Base-by-base conservation (phyloP, 2,113 vertebrate genomes). In the Gymnobelideus leadbeateri region DNA sequence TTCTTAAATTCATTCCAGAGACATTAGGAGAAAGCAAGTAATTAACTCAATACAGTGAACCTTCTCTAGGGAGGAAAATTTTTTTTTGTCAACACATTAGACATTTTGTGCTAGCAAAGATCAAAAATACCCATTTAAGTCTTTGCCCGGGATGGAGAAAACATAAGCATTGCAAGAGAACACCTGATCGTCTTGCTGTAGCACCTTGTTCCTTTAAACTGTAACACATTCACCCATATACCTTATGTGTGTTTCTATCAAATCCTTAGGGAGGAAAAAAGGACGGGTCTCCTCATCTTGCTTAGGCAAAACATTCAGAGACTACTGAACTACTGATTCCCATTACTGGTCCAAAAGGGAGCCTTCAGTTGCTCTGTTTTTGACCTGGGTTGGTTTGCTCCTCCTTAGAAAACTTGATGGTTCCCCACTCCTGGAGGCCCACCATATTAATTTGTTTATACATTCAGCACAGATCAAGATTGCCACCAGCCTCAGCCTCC, bases 81-180 rank as follows among this genome's bases (percentile, higher is more conserved):
- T 77, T n/a, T 12, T 89, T 43, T 12, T 24, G 14, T 46, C 19
- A 52, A 51, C 68, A 84, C 46, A n/a, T 46, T 53, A 89, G n/a
- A 52, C 3, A 52, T 50, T 68, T 92, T 2, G 3, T 54, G 16
- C 9, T 95, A 28, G 55, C 93, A 19, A 96, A 93, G 93, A 89
- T 95, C n/a, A 95, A 46, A 93, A 94, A 68, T 91, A 94, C 28
- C 93, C 94, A 19, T 24, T 94, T 91, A 94, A 95, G 92, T 89
- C 23, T 90, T 43, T 25, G 37, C 92, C 51, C 1, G 49, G 8
- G 89, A 31, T 43, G 14, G 51, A 91, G 8, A 91, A 1, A 92
- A 47, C 84, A 89, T 3, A 97, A 61, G 55, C 61, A 28, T 31
- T 61, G 3, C 26, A 31, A 57, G 28, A 43, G 19, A 84, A 84